A percentile compares a stretch with the other conserved stretches of the same genome.
Conservation (phyloP, 2,888 invertebrate genomes). For the Listrodromus nycthemerus region DNA sequence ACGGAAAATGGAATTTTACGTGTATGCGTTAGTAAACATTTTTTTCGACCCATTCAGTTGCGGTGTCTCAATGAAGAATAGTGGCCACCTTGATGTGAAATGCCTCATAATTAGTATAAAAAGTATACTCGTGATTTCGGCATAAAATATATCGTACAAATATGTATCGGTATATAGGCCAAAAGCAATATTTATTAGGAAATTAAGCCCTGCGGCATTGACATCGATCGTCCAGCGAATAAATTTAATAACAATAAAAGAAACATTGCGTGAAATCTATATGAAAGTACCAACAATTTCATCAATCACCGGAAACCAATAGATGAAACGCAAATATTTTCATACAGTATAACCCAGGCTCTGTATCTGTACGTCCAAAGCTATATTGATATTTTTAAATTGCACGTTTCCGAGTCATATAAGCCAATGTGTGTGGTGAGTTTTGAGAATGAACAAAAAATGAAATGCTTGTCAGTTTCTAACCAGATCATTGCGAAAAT, state of each 20-base stretch:
- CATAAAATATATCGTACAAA: not conserved
- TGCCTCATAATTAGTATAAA: not conserved
- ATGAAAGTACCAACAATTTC: constrained; percentile 14
- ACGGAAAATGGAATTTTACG: no score
- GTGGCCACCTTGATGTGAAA: not conserved
- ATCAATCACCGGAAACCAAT: constrained; percentile 21
- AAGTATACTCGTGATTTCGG: not conserved
- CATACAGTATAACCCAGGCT: constrained; percentile 1
- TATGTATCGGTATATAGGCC: not conserved
- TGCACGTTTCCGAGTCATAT: constrained; percentile 16
- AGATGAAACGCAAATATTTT: constrained; percentile 7
- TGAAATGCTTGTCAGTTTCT: constrained; percentile 10
- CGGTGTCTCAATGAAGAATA: not conserved
- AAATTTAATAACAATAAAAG: constrained; percentile 19
- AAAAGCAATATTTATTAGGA: constrained; percentile 7
- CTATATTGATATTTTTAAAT: constrained; percentile 30
- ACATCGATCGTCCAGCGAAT: constrained; percentile 4
- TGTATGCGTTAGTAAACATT: no score
- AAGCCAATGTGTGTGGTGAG: constrained; percentile 40
- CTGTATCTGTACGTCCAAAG: constrained; percentile 37
- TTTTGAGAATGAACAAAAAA: not conserved
- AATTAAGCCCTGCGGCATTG: not conserved
- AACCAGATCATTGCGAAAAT: constrained; percentile 23
- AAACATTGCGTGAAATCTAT: constrained; percentile 18
- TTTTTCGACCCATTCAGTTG: not conserved